Conservation (phyloP, 1,140 invertebrate species). For the Temnothorax nylanderi region DNA sequence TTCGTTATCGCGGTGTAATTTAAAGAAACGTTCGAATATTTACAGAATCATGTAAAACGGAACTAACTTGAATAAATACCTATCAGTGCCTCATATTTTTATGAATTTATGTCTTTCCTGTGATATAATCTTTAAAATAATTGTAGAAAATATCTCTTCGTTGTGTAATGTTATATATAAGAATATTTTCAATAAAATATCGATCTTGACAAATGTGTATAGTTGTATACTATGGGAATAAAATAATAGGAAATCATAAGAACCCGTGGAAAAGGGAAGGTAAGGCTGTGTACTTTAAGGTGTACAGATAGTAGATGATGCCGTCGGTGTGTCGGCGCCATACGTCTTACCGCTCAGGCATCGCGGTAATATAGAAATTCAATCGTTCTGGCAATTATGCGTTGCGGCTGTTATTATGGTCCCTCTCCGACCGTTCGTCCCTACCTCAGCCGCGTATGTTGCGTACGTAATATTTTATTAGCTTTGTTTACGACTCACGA, state of each 20-base stretch:
- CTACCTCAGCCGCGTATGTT: constrained; percentile 70
- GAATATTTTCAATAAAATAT: not conserved
- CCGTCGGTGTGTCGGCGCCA: constrained; percentile 67
- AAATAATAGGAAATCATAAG: constrained; percentile 17
- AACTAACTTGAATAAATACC: not conserved
- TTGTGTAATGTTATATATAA: not conserved
- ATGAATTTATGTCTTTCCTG: not conserved
- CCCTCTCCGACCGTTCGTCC: constrained; percentile 60
- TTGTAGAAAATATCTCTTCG: not conserved
- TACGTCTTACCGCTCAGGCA: constrained; percentile 75
- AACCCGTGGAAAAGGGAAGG: not conserved
- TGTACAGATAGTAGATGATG: constrained; percentile 55
- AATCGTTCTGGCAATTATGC: constrained; percentile 84
- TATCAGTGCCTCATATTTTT: too few relatives aligned
- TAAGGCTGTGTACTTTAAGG: constrained; percentile 51
- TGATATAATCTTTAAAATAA: not conserved
- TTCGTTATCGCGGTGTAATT: not conserved
- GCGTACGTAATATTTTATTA: constrained; percentile 84
- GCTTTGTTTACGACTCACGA: constrained; percentile 83
- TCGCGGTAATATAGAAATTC: constrained; percentile 84
- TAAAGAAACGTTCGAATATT: not conserved
- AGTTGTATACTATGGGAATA: not conserved
- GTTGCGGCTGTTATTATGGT: constrained; percentile 82
- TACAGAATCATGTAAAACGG: not conserved
- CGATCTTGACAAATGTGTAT: not conserved